These are phyloP conservation scores for Drosophila kohkoa DNA, from an alignment of 1,140 invertebrate species.

Conservation along the genomic window DNA sequence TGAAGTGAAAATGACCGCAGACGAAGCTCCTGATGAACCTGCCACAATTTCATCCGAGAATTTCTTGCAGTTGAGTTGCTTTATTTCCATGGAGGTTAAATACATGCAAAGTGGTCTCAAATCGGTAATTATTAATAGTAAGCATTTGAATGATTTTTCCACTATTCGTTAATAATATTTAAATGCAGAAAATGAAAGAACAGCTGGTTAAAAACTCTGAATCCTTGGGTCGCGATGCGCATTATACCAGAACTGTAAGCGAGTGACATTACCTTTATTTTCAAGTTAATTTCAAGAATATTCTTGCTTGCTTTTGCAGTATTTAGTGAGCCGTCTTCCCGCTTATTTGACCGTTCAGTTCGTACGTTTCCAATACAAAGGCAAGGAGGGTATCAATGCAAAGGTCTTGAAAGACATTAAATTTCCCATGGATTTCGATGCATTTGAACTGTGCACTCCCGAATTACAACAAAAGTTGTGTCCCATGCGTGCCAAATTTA, in stretches of 20 bases:
- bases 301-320: constrained; percentile 87
- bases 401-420: constrained; percentile 99
- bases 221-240: constrained; percentile 94
- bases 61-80: constrained; percentile 98
- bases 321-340: constrained; percentile 96
- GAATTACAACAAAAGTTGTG: constrained; percentile 95
- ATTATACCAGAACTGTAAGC: constrained; percentile 95
- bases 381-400: constrained; percentile 97
- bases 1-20: constrained; percentile 94
- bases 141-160: not conserved
- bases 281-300: not conserved
- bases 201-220: constrained; percentile 97
- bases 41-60: constrained; percentile 91
- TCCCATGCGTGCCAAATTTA: constrained; percentile 96
- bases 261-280: too few relatives aligned
- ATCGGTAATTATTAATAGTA: constrained; percentile 86
- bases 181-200: constrained; percentile 93
- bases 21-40: constrained; percentile 94
- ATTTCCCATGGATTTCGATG: constrained; percentile 97
- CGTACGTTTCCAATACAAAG: constrained; percentile 99
- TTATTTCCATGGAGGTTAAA: constrained; percentile 98
- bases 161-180: constrained; percentile 4
- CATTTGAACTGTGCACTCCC: constrained; percentile 96
- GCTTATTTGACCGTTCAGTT: constrained; percentile 99
- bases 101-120: constrained; percentile 97